phyloP scores from a whole-genome alignment of 1,140 invertebrate genomes.

The Macrotrachela quadricornifera region DNA sequence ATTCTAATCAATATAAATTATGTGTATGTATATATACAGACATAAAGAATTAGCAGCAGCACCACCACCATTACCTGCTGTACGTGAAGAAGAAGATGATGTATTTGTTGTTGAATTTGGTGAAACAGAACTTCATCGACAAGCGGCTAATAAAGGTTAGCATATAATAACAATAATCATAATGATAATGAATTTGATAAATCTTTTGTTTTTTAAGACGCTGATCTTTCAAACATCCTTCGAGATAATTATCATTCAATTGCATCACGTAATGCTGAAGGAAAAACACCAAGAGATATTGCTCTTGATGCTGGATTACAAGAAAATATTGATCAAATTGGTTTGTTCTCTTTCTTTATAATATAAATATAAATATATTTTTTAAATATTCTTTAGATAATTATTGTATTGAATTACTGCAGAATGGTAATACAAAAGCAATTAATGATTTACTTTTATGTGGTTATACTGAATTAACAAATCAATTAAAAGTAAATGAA shows the following conservation, averaged over 20 bases:
- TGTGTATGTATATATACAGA: background rate
- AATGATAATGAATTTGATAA: too few species aligned
- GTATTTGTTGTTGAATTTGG: slow-evolving; percentile 1
- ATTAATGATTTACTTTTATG: background rate
- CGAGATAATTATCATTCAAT: background rate
- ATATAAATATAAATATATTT: background rate
- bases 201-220: too few species aligned
- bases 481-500: background rate
- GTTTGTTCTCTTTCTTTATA: background rate
- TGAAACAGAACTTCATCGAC: slow-evolving; percentile 6
- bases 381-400: background rate
- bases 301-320: background rate
- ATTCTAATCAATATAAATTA: background rate
- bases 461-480: background rate
- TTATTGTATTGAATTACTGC: background rate
- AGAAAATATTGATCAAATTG: slow-evolving; percentile 5
- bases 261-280: slow-evolving; percentile 1
- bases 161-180: too few species aligned
- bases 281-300: slow-evolving; percentile 4
- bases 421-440: background rate
- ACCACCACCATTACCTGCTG: background rate
- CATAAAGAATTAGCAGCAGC: slow-evolving; percentile 4
- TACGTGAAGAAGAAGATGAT: slow-evolving; percentile 7
- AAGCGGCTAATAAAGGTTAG: background rate
- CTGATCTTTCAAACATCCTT: background rate